A percentile compares a stretch with the other conserved stretches of the same genome.
Evolutionary conservation across 2,113 vertebrate species (phyloP).

Genomic region (Trogon melanurus): DNA sequence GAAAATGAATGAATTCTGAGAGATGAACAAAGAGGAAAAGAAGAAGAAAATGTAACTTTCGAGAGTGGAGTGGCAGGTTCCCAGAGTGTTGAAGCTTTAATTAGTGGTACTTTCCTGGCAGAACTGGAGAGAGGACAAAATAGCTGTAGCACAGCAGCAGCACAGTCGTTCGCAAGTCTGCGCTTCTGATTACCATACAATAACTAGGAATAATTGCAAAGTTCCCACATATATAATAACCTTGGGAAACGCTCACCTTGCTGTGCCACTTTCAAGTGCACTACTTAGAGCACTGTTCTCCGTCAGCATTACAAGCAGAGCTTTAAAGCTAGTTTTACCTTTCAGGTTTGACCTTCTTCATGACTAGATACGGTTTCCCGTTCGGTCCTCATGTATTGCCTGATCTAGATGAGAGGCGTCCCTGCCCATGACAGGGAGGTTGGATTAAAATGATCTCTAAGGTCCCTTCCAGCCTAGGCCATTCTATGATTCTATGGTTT

Average conservation of each 20-base stretch:
- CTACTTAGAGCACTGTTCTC: background rate
- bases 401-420: too few species aligned
- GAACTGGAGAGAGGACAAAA: background rate
- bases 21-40: background rate
- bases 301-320: background rate
- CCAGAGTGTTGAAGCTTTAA: background rate
- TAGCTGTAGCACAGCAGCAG: background rate
- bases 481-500: background rate
- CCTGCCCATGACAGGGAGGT: too few species aligned
- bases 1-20: background rate
- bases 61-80: background rate
- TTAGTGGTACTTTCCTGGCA: background rate
- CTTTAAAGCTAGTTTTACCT: background rate
- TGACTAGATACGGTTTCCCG: background rate
- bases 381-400: too few species aligned
- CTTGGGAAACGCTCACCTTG: background rate
- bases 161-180: background rate
- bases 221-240: background rate
- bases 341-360: fast-evolving
- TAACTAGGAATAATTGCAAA: background rate
- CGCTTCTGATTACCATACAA: background rate
- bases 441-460: too few species aligned
- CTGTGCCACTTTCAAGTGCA: background rate
- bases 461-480: too few species aligned
- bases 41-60: background rate